Evolutionary conservation across 2,113 vertebrate species (phyloP).

Genomic region (Bettongia penicillata): DNA sequence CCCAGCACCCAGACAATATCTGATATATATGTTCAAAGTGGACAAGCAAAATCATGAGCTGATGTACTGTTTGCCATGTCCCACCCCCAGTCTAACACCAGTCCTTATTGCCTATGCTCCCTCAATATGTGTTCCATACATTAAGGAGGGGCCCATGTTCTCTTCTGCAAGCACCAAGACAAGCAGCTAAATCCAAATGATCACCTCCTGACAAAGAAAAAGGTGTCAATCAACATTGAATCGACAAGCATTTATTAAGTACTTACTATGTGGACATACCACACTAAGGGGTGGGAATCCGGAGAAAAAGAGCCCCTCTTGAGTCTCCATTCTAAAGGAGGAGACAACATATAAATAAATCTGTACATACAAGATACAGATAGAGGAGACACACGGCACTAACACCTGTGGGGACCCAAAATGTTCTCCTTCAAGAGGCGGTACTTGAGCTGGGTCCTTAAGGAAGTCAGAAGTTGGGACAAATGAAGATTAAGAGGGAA

Average conservation of each 20-base stretch:
- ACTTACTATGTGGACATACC: background rate
- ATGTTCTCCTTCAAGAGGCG: background rate
- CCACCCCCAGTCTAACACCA: background rate
- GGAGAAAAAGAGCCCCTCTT: background rate
- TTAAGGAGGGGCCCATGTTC: background rate
- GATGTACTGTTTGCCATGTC: background rate
- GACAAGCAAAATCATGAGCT: background rate
- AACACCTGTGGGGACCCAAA: background rate
- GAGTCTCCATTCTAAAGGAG: background rate
- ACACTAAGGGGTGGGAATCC: background rate
- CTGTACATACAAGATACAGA: background rate
- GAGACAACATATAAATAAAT: background rate
- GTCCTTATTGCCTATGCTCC: background rate
- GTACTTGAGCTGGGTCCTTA: background rate
- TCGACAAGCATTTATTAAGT: background rate
- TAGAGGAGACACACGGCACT: background rate
- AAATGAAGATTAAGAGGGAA: background rate
- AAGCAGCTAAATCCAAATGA: background rate
- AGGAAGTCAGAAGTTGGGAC: background rate
- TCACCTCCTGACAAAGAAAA: background rate
- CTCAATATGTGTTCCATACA: background rate
- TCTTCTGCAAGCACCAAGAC: background rate
- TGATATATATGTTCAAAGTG: background rate
- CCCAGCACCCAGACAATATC: background rate
- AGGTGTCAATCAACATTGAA: background rate